Evolutionary conservation across 2,797 vertebrate genomes (phyloP).

Genomic region (Tadarida brasiliensis): DNA sequence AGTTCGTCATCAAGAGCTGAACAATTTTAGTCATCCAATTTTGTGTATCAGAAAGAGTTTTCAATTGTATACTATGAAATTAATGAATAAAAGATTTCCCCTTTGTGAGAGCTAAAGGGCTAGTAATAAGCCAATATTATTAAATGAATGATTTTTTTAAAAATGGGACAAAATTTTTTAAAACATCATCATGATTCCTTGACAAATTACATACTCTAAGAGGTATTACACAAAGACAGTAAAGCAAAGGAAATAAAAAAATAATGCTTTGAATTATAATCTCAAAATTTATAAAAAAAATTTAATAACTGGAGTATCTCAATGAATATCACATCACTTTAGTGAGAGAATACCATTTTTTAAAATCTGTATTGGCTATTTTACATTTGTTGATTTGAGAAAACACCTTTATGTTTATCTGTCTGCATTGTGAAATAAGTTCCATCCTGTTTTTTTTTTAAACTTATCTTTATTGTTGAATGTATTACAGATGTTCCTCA

Average conservation of each 20-base stretch:
- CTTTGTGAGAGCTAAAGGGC: slow-evolving; percentile 28
- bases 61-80: slow-evolving; percentile 1
- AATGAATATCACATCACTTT: slow-evolving; percentile 26
- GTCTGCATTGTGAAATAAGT: neutral
- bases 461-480: too few species aligned
- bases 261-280: neutral
- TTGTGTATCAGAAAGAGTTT: slow-evolving; percentile 49
- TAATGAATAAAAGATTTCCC: slow-evolving; percentile 63
- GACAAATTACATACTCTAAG: neutral
- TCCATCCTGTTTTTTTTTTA: neutral
- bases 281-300: slow-evolving; percentile 23
- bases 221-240: neutral
- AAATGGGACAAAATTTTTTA: slow-evolving; percentile 46
- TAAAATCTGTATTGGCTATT: neutral
- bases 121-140: neutral
- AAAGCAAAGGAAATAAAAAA: neutral
- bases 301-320: neutral
- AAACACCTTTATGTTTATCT: neutral
- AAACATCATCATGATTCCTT: slow-evolving; percentile 19
- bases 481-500: too few species aligned
- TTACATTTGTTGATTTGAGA: neutral
- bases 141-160: slow-evolving; percentile 58
- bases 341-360: neutral
- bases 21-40: slow-evolving; percentile 50
- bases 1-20: slow-evolving; percentile 51